Conservation (phyloP, 2,888 invertebrate species). For the Lasioglossum zephyrum region DNA sequence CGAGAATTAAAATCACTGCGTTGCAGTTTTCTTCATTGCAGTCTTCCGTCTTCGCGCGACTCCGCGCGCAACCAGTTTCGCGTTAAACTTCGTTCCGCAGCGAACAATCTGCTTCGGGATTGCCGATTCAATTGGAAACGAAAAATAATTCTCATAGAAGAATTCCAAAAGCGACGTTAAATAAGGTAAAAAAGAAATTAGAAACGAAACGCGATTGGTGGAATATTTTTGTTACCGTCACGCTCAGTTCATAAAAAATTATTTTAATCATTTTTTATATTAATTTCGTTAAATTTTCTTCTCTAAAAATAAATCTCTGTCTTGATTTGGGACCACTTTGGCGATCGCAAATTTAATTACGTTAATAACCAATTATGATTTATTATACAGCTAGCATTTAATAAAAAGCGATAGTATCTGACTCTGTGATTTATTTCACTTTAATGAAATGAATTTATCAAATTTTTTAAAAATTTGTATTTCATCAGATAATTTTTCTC, state of each 20-base stretch:
- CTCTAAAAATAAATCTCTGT: too few relatives aligned
- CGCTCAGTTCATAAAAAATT: neutral
- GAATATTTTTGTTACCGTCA: neutral
- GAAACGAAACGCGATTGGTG: neutral
- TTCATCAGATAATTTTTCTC: neutral
- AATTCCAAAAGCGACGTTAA: too few relatives aligned
- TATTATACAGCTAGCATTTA: neutral
- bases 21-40: neutral
- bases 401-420: neutral
- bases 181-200: too few relatives aligned
- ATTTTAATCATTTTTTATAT: neutral
- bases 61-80: neutral
- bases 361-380: too few relatives aligned
- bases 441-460: neutral
- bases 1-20: constrained; percentile 34
- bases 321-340: too few relatives aligned
- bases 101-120: neutral
- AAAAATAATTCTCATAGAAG: neutral
- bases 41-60: neutral
- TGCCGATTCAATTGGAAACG: neutral
- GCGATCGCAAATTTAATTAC: too few relatives aligned
- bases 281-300: too few relatives aligned
- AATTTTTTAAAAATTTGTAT: too few relatives aligned
- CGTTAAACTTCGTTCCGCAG: neutral
- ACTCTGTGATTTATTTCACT: neutral